A percentile compares a stretch with the other conserved stretches of the same genome.
Evolutionary conservation across 2,888 invertebrate species (phyloP).

Genomic region (Thymelicus sylvestris): DNA sequence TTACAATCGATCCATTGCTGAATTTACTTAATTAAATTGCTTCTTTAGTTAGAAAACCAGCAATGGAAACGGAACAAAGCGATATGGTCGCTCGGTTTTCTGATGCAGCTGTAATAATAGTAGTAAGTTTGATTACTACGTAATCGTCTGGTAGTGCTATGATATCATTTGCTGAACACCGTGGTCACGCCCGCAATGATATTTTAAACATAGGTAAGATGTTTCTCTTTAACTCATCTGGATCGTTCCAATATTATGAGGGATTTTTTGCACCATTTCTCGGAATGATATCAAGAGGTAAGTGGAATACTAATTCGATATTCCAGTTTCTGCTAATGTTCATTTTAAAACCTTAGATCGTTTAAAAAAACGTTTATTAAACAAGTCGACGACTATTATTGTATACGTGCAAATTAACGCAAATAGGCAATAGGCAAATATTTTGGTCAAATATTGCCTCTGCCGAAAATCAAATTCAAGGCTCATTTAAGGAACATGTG

Average conservation of each 20-base stretch:
- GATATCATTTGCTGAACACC: conserved; percentile 76
- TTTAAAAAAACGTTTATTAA: neutral
- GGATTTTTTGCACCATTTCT: conserved; percentile 1
- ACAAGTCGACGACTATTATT: neutral
- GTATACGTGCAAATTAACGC: neutral
- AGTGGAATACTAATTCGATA: neutral
- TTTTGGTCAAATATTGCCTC: neutral
- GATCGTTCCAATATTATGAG: conserved; percentile 17
- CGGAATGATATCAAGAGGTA: conserved; percentile 3
- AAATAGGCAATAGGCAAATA: neutral
- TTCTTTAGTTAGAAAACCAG: conserved; percentile 38
- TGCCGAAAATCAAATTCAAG: neutral
- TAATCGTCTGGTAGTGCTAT: conserved; percentile 72
- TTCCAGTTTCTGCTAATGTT: neutral
- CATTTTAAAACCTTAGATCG: neutral
- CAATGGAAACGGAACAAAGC: conserved; percentile 49
- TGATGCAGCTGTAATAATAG: conserved; percentile 47
- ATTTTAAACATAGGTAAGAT: conserved; percentile 64
- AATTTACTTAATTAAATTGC: neutral
- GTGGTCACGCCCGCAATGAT: conserved; percentile 63
- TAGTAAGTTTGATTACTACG: conserved; percentile 71
- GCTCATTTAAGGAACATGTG: neutral
- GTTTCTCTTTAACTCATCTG: conserved; percentile 53
- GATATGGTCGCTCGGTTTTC: conserved; percentile 22
- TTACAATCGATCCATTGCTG: conserved; percentile 48